A percentile compares a stretch with the other conserved stretches of the same genome.
These are phyloP conservation scores for Oophaga pumilio DNA, from an alignment of 2,113 vertebrate genomes.

Conservation along the genomic window DNA sequence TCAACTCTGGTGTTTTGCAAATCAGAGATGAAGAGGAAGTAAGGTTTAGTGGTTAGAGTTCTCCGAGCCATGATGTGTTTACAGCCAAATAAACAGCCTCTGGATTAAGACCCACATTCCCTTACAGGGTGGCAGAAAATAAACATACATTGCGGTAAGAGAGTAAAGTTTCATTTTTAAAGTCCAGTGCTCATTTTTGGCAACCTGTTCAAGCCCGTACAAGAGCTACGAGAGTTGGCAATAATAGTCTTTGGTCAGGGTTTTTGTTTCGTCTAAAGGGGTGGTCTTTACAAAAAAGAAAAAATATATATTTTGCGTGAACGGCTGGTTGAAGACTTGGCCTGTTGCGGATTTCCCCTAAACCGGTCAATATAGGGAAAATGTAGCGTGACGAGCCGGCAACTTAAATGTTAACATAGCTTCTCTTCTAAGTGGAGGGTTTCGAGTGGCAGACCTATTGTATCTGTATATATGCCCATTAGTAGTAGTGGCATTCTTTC, in stretches of 20 bases:
- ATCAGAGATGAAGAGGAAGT: conserved; percentile 36
- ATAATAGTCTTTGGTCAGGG: background rate
- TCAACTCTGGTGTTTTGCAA: conserved; percentile 6
- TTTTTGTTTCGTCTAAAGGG: background rate
- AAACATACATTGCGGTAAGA: background rate
- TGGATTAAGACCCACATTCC: background rate
- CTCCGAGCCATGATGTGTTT: background rate
- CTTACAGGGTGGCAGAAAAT: background rate
- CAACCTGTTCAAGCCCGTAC: background rate
- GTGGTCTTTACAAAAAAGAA: background rate
- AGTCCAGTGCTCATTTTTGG: background rate
- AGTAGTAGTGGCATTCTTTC: too few species aligned
- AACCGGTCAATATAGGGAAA: too few species aligned
- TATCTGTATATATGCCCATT: too few species aligned
- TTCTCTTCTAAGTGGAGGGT: too few species aligned
- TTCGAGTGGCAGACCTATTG: too few species aligned
- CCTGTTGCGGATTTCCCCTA: too few species aligned
- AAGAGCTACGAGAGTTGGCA: background rate
- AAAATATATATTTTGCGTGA: too few species aligned
- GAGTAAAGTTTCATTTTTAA: background rate
- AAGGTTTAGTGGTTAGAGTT: conserved; percentile 25
- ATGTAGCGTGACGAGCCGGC: too few species aligned
- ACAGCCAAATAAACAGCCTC: background rate
- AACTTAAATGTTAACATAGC: too few species aligned
- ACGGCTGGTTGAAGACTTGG: too few species aligned